Evolutionary conservation across 2,888 invertebrate species (phyloP).

Genomic region (Drosophila maculinotata): DNA sequence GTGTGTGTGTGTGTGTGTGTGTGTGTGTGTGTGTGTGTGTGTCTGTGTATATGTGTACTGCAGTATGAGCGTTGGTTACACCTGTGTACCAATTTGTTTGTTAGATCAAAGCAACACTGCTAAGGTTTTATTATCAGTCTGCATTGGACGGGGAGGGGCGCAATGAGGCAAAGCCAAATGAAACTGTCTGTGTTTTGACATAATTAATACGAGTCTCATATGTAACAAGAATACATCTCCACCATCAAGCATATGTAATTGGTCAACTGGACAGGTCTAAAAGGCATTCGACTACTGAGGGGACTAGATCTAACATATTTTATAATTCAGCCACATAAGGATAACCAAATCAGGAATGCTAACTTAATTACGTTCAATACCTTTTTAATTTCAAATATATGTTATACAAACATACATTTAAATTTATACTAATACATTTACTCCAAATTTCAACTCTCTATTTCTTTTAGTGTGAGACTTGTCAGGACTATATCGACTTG

Average conservation of each 20-base stretch:
- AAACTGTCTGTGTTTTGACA: constrained; percentile 30
- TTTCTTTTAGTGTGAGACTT: no score
- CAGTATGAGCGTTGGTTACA: constrained; percentile 15
- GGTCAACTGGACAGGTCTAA: neutral
- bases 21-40: constrained; percentile 5
- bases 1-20: constrained; percentile 4
- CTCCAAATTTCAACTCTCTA: no score
- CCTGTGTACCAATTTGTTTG: constrained; percentile 49
- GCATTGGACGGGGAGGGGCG: neutral
- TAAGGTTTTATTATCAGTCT: constrained; percentile 70
- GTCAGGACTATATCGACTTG: no score
- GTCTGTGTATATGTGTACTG: constrained; percentile 11
- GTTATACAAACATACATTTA: no score
- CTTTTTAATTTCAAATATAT: no score
- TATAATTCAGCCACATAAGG: no score
- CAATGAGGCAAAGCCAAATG: neutral
- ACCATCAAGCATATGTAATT: neutral
- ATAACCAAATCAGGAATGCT: no score
- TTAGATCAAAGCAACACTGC: constrained; percentile 68
- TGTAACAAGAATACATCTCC: neutral
- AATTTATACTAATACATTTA: no score
- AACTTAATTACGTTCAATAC: no score
- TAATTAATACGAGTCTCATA: constrained; percentile 36
- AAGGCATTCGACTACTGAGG: no score
- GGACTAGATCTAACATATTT: no score